A percentile compares a stretch with the other conserved stretches of the same genome.
These are phyloP conservation scores for Holacanthella duospinosa DNA, from an alignment of 2,888 invertebrate genomes.

Conservation along the genomic window DNA sequence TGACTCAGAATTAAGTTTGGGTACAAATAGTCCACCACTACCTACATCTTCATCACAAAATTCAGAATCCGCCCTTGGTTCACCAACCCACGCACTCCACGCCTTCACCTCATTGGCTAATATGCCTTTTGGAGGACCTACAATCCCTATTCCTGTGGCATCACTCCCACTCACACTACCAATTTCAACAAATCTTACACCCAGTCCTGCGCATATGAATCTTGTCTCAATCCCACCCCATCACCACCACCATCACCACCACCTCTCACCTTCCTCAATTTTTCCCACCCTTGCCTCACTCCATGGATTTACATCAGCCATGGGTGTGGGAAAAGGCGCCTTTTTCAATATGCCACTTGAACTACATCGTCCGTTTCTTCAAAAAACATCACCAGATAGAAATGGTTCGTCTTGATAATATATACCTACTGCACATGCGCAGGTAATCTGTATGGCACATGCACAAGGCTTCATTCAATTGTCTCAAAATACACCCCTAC, in stretches of 20 bases:
- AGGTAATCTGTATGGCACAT: too few species aligned
- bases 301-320: conserved; percentile 35
- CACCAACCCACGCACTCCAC: conserved; percentile 23
- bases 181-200: conserved; percentile 16
- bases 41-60: conserved; percentile 27
- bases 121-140: conserved; percentile 26
- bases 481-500: too few species aligned
- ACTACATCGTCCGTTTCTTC: conserved; percentile 35
- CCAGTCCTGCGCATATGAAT: conserved; percentile 30
- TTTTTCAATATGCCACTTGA: conserved; percentile 28
- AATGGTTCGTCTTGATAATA: neutral
- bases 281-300: conserved; percentile 35
- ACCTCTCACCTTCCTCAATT: conserved; percentile 23
- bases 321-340: conserved; percentile 21
- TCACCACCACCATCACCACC: conserved; percentile 25
- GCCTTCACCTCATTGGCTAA: conserved; percentile 23
- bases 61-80: conserved; percentile 27
- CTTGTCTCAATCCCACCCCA: conserved; percentile 19
- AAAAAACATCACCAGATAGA: conserved; percentile 9
- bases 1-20: conserved; percentile 35
- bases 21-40: conserved; percentile 36
- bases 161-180: conserved; percentile 30
- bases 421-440: too few species aligned
- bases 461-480: too few species aligned
- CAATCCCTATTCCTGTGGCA: conserved; percentile 35